Evolutionary conservation across 2,888 invertebrate species (phyloP), one percentile per base, ranked within the genome.

Genomic region (Hanleya hanleyi): DNA sequence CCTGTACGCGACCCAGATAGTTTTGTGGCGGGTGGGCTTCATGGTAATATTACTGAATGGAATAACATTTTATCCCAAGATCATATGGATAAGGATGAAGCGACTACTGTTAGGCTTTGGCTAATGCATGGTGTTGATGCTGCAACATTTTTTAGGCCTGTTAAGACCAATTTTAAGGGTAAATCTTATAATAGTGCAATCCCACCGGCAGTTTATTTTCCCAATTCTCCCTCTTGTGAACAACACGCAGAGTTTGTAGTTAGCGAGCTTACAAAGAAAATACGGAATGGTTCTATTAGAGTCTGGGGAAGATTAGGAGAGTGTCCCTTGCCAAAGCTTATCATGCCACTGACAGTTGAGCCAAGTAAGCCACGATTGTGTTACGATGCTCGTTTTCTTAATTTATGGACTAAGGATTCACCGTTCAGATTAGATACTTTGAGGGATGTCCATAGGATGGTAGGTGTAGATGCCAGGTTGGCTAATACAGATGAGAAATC

Each of bases 131-230:
- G 73, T 0, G 67, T 76, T 15, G 61, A 76, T 41, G 50, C 70
- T 22, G 2, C 26, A 15, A 5, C 18, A 9, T 73, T 76, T 68
- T 76, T 76, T 33, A 1, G 35, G 18, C 73, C 61, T 50, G 70
- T 67, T 64, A 70, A 70, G 35, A 70, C 73, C 3, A 67, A 73
- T 37, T 76, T 76, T 76, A 67, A 70, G 37, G 73, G 73, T 1
- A 62, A 65, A 41, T 7, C 2, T 3, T 75, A 71, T 49, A 33
- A 75, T 29, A 64, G 37, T 2, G 51, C 26, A 0, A 1, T 26
- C 5, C 74, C 67, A 5, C 70, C 70, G 9, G 18, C 41, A 18
- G 41, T 18, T 12, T 41, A 41, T 41, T 41, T 41, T 41, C 41
- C 41, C 9, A 41, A 41, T 68, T 18, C 74, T 22, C 9, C 9